Percentiles rank a stretch among this genome's conserved stretches.
These are phyloP conservation scores for Matsumyia berberina DNA, from an alignment of 2,888 invertebrate species.

Conservation along the genomic window DNA sequence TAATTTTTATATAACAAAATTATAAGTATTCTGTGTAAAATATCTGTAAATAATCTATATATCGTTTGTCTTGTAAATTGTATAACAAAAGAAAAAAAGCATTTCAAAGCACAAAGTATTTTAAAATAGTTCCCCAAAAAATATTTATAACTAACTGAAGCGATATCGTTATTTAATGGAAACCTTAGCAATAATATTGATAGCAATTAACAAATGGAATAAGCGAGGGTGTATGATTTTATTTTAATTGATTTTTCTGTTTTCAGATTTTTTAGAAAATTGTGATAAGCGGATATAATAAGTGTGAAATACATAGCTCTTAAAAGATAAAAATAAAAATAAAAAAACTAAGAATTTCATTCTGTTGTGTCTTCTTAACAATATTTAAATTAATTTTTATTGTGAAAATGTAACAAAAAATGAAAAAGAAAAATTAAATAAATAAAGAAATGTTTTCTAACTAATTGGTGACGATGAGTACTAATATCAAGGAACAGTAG, in stretches of 20 bases:
- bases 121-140: slow-evolving; percentile 1
- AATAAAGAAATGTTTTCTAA: slow-evolving; percentile 53
- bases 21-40: slow-evolving; percentile 38
- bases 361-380: slow-evolving; percentile 11
- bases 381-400: slow-evolving; percentile 36
- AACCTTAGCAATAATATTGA: slow-evolving; percentile 18
- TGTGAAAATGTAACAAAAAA: slow-evolving; percentile 47
- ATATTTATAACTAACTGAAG: too few species aligned
- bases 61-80: slow-evolving; percentile 45
- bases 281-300: slow-evolving; percentile 37
- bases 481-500: too few species aligned
- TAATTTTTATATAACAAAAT: slow-evolving; percentile 17
- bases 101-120: slow-evolving; percentile 31
- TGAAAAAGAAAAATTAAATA: slow-evolving; percentile 32
- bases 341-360: slow-evolving; percentile 23
- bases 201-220: slow-evolving; percentile 2
- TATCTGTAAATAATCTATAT: slow-evolving; percentile 53
- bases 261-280: slow-evolving; percentile 33
- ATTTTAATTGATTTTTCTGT: slow-evolving; percentile 5
- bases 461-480: too few species aligned
- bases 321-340: too few species aligned
- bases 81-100: slow-evolving; percentile 9
- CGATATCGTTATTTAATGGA: neutral
- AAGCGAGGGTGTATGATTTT: neutral
- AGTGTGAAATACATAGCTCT: neutral